Percentiles rank a stretch among this genome's conserved stretches.
These are phyloP conservation scores for Drosophila ironensis DNA, from an alignment of 1,140 invertebrate species.

Conservation along the genomic window DNA sequence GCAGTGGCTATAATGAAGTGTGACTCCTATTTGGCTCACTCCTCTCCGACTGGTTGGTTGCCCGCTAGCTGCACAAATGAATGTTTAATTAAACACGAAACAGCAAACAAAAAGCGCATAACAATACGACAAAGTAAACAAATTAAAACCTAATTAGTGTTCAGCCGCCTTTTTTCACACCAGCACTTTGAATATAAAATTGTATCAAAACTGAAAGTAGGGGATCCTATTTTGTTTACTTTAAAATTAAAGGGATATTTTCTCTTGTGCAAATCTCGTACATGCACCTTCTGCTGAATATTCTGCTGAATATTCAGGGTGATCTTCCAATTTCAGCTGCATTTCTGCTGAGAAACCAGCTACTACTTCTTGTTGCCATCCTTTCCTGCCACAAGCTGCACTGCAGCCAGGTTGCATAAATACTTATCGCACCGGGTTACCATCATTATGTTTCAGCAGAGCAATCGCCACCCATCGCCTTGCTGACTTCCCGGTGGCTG, in stretches of 20 bases:
- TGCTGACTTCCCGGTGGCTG: neutral
- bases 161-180: conserved; percentile 18
- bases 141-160: conserved; percentile 69
- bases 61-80: conserved; percentile 41
- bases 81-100: conserved; percentile 54
- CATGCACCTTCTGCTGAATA: too few relatives aligned
- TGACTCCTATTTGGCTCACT: neutral
- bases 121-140: conserved; percentile 61
- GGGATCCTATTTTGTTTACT: too few relatives aligned
- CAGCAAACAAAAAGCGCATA: conserved; percentile 41
- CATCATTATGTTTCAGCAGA: conserved; percentile 27
- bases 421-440: conserved; percentile 21
- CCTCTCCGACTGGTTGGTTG: neutral
- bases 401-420: conserved; percentile 9
- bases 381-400: neutral
- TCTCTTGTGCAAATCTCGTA: too few relatives aligned
- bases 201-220: too few relatives aligned
- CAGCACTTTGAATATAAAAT: too few relatives aligned
- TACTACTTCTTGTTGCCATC: conserved; percentile 9
- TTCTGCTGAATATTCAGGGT: too few relatives aligned
- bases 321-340: too few relatives aligned
- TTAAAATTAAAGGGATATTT: too few relatives aligned
- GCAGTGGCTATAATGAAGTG: conserved; percentile 63
- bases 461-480: neutral
- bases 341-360: neutral